phyloP scores from a whole-genome alignment of 2,888 invertebrate genomes.

The Orthosia cruda region DNA sequence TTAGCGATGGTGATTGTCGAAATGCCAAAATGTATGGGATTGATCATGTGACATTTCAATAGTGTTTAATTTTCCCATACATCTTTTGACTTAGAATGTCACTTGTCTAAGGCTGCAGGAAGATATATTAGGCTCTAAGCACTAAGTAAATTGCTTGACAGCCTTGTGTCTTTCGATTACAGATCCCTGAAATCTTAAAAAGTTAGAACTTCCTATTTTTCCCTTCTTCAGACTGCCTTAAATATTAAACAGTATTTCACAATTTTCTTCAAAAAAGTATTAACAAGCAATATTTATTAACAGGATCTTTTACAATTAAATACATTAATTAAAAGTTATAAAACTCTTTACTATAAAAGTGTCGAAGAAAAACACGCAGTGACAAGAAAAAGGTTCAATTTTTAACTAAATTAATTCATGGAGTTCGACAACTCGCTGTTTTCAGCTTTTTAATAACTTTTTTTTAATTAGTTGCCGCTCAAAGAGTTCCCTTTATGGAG shows the following conservation, averaged over 20 bases:
- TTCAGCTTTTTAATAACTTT: constrained; percentile 75
- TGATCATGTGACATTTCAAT: no score
- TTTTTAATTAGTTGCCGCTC: constrained; percentile 74
- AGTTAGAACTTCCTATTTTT: no score
- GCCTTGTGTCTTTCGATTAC: no score
- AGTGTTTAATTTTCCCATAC: no score
- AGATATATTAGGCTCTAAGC: no score
- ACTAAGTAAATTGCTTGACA: no score
- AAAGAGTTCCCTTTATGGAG: constrained; percentile 72
- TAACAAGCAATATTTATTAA: constrained; percentile 41
- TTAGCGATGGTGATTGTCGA: no score
- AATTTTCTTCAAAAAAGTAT: constrained; percentile 11
- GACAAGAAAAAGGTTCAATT: constrained; percentile 74
- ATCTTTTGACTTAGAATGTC: no score
- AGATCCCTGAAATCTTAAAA: no score
- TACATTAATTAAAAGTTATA: constrained; percentile 59
- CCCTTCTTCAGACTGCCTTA: no score
- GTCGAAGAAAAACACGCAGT: constrained; percentile 72
- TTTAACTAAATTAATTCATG: constrained; percentile 83
- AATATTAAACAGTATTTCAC: background rate
- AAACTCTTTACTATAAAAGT: constrained; percentile 50
- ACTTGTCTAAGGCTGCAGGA: no score
- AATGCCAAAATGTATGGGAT: no score
- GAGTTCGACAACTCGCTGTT: constrained; percentile 73
- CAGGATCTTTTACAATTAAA: constrained; percentile 42